phyloP scores from a whole-genome alignment of 2,797 vertebrate genomes.

The Paedocypris micromegethes region DNA sequence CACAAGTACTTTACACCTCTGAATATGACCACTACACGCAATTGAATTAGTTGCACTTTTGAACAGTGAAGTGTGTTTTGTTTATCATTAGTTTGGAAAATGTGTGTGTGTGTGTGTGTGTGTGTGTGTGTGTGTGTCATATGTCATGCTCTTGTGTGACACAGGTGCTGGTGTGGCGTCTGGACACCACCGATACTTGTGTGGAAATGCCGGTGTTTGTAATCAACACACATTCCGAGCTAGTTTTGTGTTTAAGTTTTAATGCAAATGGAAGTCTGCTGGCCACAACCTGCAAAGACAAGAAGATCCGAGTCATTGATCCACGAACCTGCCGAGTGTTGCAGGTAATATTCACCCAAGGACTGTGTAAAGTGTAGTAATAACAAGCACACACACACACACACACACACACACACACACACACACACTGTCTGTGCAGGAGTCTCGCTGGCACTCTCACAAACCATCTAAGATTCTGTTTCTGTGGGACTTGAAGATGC shows the following conservation, averaged over 20 bases:
- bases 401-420: no score
- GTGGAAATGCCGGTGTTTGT: constrained; percentile 73
- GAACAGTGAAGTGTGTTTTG: no score
- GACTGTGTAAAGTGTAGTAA: no score
- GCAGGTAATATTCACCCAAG: constrained; percentile 62
- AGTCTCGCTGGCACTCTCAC: constrained; percentile 72
- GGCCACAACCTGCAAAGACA: constrained; percentile 83
- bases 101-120: constrained; percentile 26
- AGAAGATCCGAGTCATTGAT: constrained; percentile 79
- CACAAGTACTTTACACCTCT: no score
- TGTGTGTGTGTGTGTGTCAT: constrained; percentile 9
- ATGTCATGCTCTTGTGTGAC: constrained; percentile 2
- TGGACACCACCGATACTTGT: constrained; percentile 67
- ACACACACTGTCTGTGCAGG: constrained; percentile 59
- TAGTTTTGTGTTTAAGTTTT: constrained; percentile 89
- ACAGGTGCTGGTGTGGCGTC: constrained; percentile 90
- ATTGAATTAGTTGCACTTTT: no score
- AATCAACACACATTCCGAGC: constrained; percentile 68
- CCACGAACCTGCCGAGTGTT: constrained; percentile 73
- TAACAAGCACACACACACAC: no score
- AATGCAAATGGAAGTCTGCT: constrained; percentile 82
- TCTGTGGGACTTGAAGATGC: constrained; percentile 76
- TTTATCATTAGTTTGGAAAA: no score
- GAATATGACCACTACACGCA: no score
- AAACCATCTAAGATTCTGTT: constrained; percentile 82